Evolutionary conservation across 1,140 invertebrate species (phyloP).

Genomic region (Phenacoccus solenopsis): DNA sequence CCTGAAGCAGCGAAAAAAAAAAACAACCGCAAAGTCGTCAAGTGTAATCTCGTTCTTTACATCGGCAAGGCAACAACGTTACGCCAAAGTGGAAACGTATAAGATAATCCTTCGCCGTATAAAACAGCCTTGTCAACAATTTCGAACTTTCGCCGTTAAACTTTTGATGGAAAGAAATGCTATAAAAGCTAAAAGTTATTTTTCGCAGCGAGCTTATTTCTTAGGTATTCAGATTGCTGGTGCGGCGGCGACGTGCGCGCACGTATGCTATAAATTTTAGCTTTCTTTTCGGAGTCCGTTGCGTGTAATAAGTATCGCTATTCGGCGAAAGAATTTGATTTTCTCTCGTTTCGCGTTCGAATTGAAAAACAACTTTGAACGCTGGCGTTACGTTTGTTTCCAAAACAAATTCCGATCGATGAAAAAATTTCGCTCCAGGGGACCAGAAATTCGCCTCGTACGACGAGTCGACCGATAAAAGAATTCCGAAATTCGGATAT

Average conservation of each 20-base stretch:
- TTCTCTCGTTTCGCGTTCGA: not conserved
- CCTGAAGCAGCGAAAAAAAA: too few relatives aligned
- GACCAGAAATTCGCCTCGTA: not conserved
- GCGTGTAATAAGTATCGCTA: too few relatives aligned
- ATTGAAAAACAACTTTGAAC: too few relatives aligned
- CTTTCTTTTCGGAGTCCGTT: too few relatives aligned
- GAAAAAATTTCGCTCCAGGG: not conserved
- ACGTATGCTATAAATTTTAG: not conserved
- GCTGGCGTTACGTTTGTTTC: not conserved
- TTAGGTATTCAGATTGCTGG: not conserved
- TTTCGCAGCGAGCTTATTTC: not conserved
- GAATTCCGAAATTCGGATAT: not conserved
- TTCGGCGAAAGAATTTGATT: too few relatives aligned
- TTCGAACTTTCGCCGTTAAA: not conserved
- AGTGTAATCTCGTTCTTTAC: not conserved
- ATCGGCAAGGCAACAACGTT: not conserved
- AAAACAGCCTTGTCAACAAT: not conserved
- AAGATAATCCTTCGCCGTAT: not conserved
- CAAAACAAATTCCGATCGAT: not conserved
- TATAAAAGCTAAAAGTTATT: not conserved
- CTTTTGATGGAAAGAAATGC: not conserved
- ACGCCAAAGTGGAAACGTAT: not conserved
- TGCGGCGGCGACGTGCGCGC: not conserved
- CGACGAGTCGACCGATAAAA: not conserved
- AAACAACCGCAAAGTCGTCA: not conserved